These are phyloP conservation scores for Drosophila paramelanica DNA, from an alignment of 2,888 invertebrate species.

Conservation along the genomic window DNA sequence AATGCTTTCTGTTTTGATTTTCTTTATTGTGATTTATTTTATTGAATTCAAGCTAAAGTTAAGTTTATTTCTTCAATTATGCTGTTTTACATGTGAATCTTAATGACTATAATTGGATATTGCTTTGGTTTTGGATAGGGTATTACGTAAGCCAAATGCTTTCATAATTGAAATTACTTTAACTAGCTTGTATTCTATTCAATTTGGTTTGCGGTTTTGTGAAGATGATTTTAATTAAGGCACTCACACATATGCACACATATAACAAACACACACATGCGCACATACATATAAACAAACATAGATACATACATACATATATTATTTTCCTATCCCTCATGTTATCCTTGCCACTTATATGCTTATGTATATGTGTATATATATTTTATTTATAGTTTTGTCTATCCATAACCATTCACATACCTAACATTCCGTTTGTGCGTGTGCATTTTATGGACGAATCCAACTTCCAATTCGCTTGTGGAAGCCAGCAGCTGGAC, in stretches of 20 bases:
- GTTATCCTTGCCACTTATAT: slow-evolving; percentile 36
- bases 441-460: slow-evolving; percentile 68
- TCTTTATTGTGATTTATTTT: too few species aligned
- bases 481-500: slow-evolving; percentile 65
- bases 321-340: slow-evolving; percentile 17
- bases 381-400: slow-evolving; percentile 67
- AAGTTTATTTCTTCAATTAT: too few species aligned
- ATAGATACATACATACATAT: background rate
- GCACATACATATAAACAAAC: background rate
- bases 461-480: slow-evolving; percentile 60
- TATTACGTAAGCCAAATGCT: background rate
- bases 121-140: background rate
- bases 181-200: background rate
- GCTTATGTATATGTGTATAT: slow-evolving; percentile 47
- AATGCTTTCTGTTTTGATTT: too few species aligned
- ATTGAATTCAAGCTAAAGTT: too few species aligned
- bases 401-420: slow-evolving; percentile 52
- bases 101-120: background rate
- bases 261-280: background rate
- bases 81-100: background rate
- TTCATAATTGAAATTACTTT: background rate
- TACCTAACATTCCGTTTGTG: slow-evolving; percentile 43
- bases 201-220: background rate
- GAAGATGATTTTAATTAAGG: background rate
- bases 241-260: background rate